Base-by-base conservation (phyloP, 1,140 invertebrate species). In the Drosophila navojoa region DNA sequence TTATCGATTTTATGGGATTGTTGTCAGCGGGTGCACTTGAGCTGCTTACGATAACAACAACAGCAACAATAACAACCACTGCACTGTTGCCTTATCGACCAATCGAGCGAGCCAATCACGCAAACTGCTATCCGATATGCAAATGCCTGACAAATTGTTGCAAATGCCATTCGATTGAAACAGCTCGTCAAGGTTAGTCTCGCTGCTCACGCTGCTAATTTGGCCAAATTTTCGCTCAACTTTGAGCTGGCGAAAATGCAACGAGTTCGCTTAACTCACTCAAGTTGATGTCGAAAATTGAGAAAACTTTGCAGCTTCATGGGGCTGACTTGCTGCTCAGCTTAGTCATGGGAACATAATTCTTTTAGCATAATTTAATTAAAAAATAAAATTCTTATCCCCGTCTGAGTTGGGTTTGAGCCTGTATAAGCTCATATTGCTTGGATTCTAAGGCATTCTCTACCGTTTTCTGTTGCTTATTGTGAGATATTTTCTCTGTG, bases 131-230 rank as follows among this genome's bases (percentile, higher is more conserved):
- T 79, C 68, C 66, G 79, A 84, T 87, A 89, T 84, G 79, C 84
- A 89, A 89, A 89, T 89, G 73, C 49, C 67, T 54, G 49, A 52
- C 71, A 87, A 86, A 86, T 68, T 87, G 82, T 76, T 87, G 69
- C 76, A 57, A 47, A 70, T 42, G 19, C 49, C 27, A 35, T 40
- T 47, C 19, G 50, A 9, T 32, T 54, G 35, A 58, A 29, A 13
- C 13, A 22, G 55, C 52, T 67, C 73, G 70, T 85, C 81, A 81
- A 86, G 79, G 84, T 77, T 82, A 71, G 62, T 70, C 74, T 69
- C 40, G 52, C 15, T 15, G 19, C 15, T 16, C 70, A 29, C 42
- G 49, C 5, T 45, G 47, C 53, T 50, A 27, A 50, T 50, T 50
- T 29, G 22, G 25, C 22, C 3, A 13, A 29, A n/a, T 15, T 50